Percentiles rank a stretch among this genome's conserved stretches.
phyloP scores from a whole-genome alignment of 30 jellyfish, hydroid and myxozoan species.

The Turritopsis dohrnii region DNA sequence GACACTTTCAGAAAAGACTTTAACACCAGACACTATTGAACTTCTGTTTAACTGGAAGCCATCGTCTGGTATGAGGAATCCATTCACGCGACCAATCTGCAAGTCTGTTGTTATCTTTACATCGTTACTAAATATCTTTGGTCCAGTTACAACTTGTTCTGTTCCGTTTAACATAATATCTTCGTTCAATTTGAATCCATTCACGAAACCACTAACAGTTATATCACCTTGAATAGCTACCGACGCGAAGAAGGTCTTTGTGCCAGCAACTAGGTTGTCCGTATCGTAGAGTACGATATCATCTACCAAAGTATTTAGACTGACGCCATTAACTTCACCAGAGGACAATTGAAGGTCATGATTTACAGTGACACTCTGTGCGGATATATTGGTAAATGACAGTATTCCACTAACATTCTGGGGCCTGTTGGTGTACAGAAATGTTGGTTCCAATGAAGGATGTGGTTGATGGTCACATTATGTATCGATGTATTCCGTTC shows the following conservation, averaged over 20 bases:
- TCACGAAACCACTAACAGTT: slow-evolving; percentile 8
- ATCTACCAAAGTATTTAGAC: not conserved
- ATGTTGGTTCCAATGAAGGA: slow-evolving; percentile 8
- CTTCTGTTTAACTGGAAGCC: slow-evolving; percentile 10
- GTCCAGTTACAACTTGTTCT: slow-evolving; percentile 15
- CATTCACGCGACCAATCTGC: slow-evolving; percentile 13
- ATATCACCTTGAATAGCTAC: not conserved
- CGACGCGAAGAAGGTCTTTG: slow-evolving; percentile 4
- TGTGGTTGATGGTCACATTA: not conserved
- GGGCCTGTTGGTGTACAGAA: slow-evolving; percentile 23
- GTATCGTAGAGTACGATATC: not conserved
- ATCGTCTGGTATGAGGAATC: slow-evolving; percentile 11
- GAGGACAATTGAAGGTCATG: not conserved
- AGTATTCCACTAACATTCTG: slow-evolving; percentile 44
- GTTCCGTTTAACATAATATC: slow-evolving; percentile 23
- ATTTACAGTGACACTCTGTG: not conserved
- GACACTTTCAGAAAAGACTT: not conserved
- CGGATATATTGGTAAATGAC: not conserved
- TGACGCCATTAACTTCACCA: slow-evolving; percentile 12
- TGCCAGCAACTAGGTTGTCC: slow-evolving; percentile 2
- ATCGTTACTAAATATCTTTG: slow-evolving; percentile 12
- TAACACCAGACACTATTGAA: slow-evolving; percentile 6
- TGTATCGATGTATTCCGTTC: slow-evolving; percentile 20
- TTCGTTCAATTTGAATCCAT: not conserved
- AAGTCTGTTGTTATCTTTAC: not conserved